Evolutionary conservation across 2,797 vertebrate genomes (phyloP).

Genomic region (Pangasius sanitwongsei): DNA sequence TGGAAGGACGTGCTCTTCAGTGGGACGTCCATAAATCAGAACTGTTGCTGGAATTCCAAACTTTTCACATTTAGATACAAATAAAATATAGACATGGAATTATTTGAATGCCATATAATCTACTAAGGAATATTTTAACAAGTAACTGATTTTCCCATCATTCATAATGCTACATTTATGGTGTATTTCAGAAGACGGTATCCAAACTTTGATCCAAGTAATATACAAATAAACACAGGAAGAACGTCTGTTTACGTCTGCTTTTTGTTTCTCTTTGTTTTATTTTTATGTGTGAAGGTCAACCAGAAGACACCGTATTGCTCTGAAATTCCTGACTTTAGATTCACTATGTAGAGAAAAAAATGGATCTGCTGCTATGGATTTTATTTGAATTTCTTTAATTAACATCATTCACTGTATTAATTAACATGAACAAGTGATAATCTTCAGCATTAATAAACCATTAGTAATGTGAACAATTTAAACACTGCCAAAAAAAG

Average conservation of each 20-base stretch:
- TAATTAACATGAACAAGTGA: too few species aligned
- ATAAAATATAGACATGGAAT: too few species aligned
- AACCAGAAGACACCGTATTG: too few species aligned
- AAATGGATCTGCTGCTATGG: too few species aligned
- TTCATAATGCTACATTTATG: not conserved
- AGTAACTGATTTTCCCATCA: not conserved
- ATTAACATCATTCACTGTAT: too few species aligned
- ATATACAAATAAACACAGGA: not conserved
- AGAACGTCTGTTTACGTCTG: not conserved
- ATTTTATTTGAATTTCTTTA: too few species aligned
- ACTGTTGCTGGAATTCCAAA: too few species aligned
- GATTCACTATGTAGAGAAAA: too few species aligned
- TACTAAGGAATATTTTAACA: not conserved
- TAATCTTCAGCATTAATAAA: not conserved
- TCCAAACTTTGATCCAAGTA: not conserved
- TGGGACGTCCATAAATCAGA: constrained; percentile 1
- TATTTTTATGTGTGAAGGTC: too few species aligned
- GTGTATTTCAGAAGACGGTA: not conserved
- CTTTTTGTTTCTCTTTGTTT: not conserved
- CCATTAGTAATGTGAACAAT: not conserved
- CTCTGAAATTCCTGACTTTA: too few species aligned
- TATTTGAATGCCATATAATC: not conserved
- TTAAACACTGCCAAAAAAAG: not conserved
- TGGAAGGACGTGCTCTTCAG: constrained; percentile 10
- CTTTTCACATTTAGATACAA: not conserved